Evolutionary conservation across 2,797 vertebrate genomes (phyloP).

Genomic region (Carcharodon carcharias): DNA sequence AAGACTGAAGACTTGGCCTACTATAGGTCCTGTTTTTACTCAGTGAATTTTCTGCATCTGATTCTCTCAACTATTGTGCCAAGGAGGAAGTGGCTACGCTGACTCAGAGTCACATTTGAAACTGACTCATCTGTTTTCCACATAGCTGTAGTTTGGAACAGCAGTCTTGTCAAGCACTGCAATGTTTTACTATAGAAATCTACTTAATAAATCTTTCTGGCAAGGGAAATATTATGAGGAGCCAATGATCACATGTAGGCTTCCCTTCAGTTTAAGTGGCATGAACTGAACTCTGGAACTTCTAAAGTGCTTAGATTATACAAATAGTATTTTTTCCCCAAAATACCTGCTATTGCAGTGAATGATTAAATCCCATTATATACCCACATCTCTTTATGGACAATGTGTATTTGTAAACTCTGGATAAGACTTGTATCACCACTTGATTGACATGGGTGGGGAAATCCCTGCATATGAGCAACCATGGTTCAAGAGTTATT

Average conservation of each 20-base stretch:
- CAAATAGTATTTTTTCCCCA: background rate
- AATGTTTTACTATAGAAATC: conserved; percentile 31
- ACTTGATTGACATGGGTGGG: background rate
- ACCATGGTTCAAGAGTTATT: background rate
- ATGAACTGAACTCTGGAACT: conserved; percentile 14
- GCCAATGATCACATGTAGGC: conserved; percentile 16
- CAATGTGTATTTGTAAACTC: background rate
- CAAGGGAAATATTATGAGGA: background rate
- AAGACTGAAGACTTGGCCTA: background rate
- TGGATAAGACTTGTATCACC: background rate
- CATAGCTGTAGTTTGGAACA: background rate
- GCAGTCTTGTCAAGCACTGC: background rate
- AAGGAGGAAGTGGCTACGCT: conserved; percentile 48
- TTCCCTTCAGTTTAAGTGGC: conserved; percentile 12
- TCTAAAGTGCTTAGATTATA: conserved; percentile 16
- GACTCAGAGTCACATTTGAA: conserved; percentile 59
- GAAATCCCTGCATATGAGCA: conserved; percentile 16
- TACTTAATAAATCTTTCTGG: conserved; percentile 35
- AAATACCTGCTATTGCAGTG: background rate
- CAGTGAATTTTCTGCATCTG: conserved; percentile 22
- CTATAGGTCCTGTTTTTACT: background rate
- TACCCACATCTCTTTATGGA: background rate
- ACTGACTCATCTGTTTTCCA: conserved; percentile 55
- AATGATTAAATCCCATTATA: background rate
- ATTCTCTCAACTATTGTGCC: background rate